Conservation (phyloP, 1,140 invertebrate genomes). For the Leptinotarsa lineolata region DNA sequence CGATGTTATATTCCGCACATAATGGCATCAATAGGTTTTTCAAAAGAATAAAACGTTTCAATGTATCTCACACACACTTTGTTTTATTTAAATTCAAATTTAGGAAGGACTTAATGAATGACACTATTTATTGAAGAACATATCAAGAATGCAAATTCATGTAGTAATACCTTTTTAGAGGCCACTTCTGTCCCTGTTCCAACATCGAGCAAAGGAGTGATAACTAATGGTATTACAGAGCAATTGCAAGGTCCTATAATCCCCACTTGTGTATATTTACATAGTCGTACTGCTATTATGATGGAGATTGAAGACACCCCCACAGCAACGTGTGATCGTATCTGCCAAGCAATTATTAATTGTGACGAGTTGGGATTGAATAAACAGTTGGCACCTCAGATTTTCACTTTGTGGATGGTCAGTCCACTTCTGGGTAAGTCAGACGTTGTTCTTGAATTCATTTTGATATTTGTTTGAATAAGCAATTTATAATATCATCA, state of each 20-base stretch:
- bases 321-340: constrained; percentile 62
- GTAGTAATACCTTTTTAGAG: constrained; percentile 7
- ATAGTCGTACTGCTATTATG: constrained; percentile 68
- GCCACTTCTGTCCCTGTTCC: not conserved
- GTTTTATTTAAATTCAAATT: no score
- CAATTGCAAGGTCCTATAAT: constrained; percentile 52
- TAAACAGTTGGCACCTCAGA: constrained; percentile 64
- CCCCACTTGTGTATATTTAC: constrained; percentile 67
- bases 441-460: no score
- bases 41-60: no score
- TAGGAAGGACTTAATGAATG: no score
- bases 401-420: constrained; percentile 70
- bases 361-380: constrained; percentile 67
- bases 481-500: no score
- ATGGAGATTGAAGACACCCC: constrained; percentile 72
- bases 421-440: constrained; percentile 63
- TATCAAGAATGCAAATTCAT: not conserved
- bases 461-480: no score
- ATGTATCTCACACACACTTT: no score
- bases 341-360: constrained; percentile 62
- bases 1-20: no score
- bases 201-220: constrained; percentile 19
- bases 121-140: not conserved
- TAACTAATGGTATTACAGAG: constrained; percentile 20
- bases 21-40: no score